Evolutionary conservation across 2,797 vertebrate species (phyloP).

Genomic region (Galaxias olidus): DNA sequence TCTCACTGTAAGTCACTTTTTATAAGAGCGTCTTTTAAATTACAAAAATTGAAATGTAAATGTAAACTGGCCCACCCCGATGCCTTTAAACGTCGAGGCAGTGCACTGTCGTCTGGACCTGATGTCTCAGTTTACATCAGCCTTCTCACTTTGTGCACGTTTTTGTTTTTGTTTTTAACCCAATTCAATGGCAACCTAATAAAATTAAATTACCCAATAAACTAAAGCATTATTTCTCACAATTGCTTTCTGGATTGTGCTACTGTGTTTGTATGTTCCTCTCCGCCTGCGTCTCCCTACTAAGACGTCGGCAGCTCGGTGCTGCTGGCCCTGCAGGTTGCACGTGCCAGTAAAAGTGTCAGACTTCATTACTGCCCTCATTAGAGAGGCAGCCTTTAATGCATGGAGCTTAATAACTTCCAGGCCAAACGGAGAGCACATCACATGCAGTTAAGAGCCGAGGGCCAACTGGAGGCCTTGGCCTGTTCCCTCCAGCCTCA

Average conservation of each 20-base stretch:
- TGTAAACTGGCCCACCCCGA: constrained; percentile 35
- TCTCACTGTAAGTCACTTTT: too few species aligned
- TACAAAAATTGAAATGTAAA: too few species aligned
- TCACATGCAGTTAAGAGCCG: constrained; percentile 30
- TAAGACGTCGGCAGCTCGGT: neutral
- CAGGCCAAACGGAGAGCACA: constrained; percentile 55
- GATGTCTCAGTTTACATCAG: constrained; percentile 39
- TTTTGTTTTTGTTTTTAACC: constrained; percentile 64
- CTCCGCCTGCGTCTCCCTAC: neutral
- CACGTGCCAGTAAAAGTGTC: constrained; percentile 73
- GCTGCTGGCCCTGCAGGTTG: constrained; percentile 40
- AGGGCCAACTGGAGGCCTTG: constrained; percentile 12
- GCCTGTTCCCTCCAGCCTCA: constrained; percentile 12
- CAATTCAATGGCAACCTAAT: constrained; percentile 40
- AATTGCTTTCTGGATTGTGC: constrained; percentile 28
- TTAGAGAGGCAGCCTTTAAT: constrained; percentile 63
- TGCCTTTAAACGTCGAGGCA: constrained; percentile 42
- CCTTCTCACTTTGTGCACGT: constrained; percentile 55
- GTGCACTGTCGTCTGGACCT: constrained; percentile 33
- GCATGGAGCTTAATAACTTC: constrained; percentile 65
- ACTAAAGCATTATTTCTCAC: constrained; percentile 29
- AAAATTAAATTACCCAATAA: constrained; percentile 42
- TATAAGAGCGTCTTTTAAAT: too few species aligned
- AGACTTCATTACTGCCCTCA: constrained; percentile 68
- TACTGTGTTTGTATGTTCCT: constrained; percentile 4